phyloP scores from a whole-genome alignment of 2,888 invertebrate species.

The Protophormia terraenovae region DNA sequence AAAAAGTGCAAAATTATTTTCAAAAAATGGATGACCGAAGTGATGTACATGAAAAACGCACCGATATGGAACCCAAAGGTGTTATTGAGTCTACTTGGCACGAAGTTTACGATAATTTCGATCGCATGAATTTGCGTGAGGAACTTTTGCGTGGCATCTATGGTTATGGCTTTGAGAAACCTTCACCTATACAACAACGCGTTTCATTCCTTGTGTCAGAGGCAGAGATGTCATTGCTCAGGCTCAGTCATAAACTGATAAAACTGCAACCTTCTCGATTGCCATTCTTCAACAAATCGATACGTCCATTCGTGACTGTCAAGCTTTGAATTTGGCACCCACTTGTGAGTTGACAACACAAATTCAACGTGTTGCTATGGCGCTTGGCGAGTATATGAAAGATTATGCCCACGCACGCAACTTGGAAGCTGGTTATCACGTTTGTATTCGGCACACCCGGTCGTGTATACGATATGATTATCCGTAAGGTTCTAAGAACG shows the following conservation, averaged over 20 bases:
- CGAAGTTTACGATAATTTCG: conserved; percentile 97
- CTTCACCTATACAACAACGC: conserved; percentile 99
- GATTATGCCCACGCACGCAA: conserved; percentile 99
- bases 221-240: conserved; percentile 99
- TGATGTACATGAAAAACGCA: conserved; percentile 81
- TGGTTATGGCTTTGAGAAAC: conserved; percentile 99
- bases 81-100: conserved; percentile 97
- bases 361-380: conserved; percentile 95
- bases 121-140: conserved; percentile 98
- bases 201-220: conserved; percentile 97
- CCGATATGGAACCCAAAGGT: conserved; percentile 94
- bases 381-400: conserved; percentile 98
- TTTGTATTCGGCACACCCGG: conserved; percentile 99
- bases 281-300: conserved; percentile 99
- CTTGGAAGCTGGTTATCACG: no score
- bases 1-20: conserved; percentile 82
- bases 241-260: conserved; percentile 99
- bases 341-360: conserved; percentile 91
- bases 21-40: conserved; percentile 81
- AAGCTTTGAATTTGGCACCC: conserved; percentile 98
- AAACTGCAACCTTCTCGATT: conserved; percentile 99
- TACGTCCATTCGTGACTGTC: conserved; percentile 93
- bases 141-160: conserved; percentile 98
- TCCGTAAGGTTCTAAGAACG: conserved; percentile 93
- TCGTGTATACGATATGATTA: conserved; percentile 98